phyloP scores from a whole-genome alignment of 92 coral and sea anemone genomes.

The Pocillopora meandrina region DNA sequence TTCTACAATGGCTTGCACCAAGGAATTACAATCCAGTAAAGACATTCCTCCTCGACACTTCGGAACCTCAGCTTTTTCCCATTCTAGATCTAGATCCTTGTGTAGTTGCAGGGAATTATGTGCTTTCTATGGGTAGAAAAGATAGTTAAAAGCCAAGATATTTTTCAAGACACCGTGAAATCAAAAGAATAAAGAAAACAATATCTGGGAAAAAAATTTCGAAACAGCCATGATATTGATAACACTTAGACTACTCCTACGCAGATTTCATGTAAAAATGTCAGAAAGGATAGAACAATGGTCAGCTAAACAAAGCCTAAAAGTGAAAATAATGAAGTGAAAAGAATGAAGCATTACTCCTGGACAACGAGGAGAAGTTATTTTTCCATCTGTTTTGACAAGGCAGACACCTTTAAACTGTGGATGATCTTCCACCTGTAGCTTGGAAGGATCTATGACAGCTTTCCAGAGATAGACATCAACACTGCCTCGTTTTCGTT shows the following conservation, averaged over 20 bases:
- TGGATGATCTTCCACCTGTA: neutral
- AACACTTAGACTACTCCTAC: too few relatives aligned
- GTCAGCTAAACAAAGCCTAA: too few relatives aligned
- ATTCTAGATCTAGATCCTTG: neutral
- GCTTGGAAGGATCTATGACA: neutral
- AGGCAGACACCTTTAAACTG: neutral
- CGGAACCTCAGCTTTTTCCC: neutral
- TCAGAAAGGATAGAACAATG: too few relatives aligned
- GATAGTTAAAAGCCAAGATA: neutral
- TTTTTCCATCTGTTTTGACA: neutral
- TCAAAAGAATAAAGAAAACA: too few relatives aligned
- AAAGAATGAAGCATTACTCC: too few relatives aligned
- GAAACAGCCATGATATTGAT: too few relatives aligned
- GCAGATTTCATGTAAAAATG: too few relatives aligned
- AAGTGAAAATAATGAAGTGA: too few relatives aligned
- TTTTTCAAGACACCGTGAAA: too few relatives aligned
- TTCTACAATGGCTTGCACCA: neutral
- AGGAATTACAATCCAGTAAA: neutral
- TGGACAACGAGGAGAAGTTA: too few relatives aligned
- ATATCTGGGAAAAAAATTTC: too few relatives aligned
- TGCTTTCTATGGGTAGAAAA: neutral
- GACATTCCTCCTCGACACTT: constrained; percentile 9
- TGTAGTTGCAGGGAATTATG: too few relatives aligned
- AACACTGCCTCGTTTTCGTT: neutral
- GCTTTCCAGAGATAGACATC: neutral